Base-by-base conservation (phyloP, 2,888 invertebrate genomes). In the Stramonita haemastoma region DNA sequence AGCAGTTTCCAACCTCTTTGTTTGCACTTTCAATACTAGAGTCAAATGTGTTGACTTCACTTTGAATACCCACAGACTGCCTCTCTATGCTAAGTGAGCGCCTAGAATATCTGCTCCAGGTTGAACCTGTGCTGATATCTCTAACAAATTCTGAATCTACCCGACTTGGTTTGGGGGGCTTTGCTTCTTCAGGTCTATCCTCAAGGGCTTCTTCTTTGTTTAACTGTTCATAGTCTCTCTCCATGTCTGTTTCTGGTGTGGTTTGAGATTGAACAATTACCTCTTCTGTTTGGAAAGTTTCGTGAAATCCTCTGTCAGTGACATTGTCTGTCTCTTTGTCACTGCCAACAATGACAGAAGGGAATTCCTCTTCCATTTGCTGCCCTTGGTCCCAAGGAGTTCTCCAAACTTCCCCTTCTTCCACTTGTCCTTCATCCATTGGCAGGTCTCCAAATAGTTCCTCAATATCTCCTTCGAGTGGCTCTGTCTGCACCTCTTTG, bases 161-260 rank as follows among this genome's bases (percentile, higher is more conserved):
- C 2, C 19, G 60, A 60, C 15, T 19, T 60, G 60, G 60, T 22
- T 60, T 22, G 1, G 1, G 1, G 60, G 22, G 13, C 60, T 19
- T 22, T 19, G n/a, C 73, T n/a, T n/a, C 6, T 73, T 73, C 73
- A 13, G n/a, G 26, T n/a, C n/a, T n/a, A 13, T 73, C n/a, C n/a
- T n/a, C 73, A 26, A n/a, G 73, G 26, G n/a, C 73, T n/a, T 26
- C n/a, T n/a, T 73, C 11, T 73, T 26, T 46, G 46, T 46, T n/a
- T 22, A n/a, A 73, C 8, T 73, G 73, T 11, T 46, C 46, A 46
- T 46, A 46, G 46, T 46, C 4, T 46, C 2, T 46, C 46, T 8
- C 46, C 46, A 46, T n/a, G 26, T 73, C 73, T 73, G 73, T n/a
- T n/a, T 73, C 73, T 73, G 73, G n/a, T 73, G n/a, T n/a, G n/a